These are phyloP conservation scores for Cepaea hortensis DNA, from an alignment of 2,888 invertebrate species.

Conservation along the genomic window DNA sequence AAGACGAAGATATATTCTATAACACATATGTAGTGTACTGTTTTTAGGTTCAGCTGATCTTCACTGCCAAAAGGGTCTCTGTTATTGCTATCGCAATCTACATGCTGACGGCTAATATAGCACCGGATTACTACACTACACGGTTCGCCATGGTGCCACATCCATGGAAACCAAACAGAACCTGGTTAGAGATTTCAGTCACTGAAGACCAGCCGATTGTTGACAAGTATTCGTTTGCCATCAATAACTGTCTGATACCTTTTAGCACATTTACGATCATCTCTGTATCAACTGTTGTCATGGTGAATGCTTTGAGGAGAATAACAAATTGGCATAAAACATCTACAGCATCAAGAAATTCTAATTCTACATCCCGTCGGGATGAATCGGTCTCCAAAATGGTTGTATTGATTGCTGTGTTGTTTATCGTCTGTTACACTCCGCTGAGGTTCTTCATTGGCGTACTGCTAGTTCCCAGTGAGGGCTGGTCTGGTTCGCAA, in stretches of 20 bases:
- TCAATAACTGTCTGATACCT: constrained; percentile 10
- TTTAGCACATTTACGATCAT: too few relatives aligned
- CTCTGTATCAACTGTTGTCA: constrained; percentile 6
- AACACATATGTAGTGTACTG: too few relatives aligned
- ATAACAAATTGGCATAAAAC: constrained; percentile 29
- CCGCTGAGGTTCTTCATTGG: not conserved
- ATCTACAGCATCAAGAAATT: not conserved
- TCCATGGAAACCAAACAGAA: constrained; percentile 10
- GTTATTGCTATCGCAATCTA: not conserved
- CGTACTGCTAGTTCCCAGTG: constrained; percentile 13
- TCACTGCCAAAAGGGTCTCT: too few relatives aligned
- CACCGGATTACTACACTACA: constrained; percentile 5
- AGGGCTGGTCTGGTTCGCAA: too few relatives aligned
- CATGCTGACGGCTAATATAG: not conserved
- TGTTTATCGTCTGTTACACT: too few relatives aligned
- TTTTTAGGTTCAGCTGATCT: too few relatives aligned
- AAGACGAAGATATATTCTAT: too few relatives aligned
- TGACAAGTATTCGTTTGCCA: not conserved
- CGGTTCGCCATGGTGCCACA: not conserved
- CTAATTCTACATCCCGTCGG: too few relatives aligned
- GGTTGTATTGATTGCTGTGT: too few relatives aligned
- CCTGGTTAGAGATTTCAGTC: not conserved
- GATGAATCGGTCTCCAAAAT: too few relatives aligned
- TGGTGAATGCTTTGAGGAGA: not conserved
- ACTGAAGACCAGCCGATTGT: not conserved